Evolutionary conservation across 2,797 vertebrate species (phyloP).

Genomic region (Pangasius krempfi): DNA sequence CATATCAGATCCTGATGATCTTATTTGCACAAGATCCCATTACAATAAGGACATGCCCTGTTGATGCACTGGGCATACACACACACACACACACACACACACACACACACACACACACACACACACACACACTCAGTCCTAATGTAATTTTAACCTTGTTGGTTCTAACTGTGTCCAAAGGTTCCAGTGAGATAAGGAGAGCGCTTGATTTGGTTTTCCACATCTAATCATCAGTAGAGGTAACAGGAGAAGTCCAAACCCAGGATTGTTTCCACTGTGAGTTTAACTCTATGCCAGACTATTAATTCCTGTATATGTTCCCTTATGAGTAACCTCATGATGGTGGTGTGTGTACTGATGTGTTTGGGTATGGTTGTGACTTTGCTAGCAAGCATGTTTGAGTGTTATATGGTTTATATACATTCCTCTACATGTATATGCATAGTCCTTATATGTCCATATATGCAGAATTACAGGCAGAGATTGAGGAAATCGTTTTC

Average conservation of each 20-base stretch:
- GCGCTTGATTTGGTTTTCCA: conserved; percentile 55
- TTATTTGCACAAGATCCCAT: conserved; percentile 47
- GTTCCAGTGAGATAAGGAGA: conserved; percentile 62
- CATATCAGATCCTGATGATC: conserved; percentile 40
- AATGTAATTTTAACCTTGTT: conserved; percentile 22
- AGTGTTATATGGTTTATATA: background rate
- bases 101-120: conserved; percentile 34
- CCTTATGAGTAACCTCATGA: conserved; percentile 23
- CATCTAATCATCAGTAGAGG: conserved; percentile 64
- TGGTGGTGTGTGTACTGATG: background rate
- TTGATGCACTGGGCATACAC: conserved; percentile 34
- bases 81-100: too few species aligned
- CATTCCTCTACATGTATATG: background rate
- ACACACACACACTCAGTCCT: conserved; percentile 12
- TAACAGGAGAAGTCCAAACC: conserved; percentile 57
- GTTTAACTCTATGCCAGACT: conserved; percentile 16
- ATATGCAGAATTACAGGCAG: background rate
- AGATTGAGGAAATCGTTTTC: background rate
- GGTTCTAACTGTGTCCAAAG: conserved; percentile 46
- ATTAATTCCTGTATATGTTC: conserved; percentile 40
- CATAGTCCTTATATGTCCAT: background rate
- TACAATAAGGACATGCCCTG: conserved; percentile 23
- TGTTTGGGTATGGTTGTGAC: background rate
- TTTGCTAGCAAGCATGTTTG: background rate
- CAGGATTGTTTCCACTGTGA: conserved; percentile 25